Conservation (phyloP, 2,113 vertebrate species). For the Lonchura striata region DNA sequence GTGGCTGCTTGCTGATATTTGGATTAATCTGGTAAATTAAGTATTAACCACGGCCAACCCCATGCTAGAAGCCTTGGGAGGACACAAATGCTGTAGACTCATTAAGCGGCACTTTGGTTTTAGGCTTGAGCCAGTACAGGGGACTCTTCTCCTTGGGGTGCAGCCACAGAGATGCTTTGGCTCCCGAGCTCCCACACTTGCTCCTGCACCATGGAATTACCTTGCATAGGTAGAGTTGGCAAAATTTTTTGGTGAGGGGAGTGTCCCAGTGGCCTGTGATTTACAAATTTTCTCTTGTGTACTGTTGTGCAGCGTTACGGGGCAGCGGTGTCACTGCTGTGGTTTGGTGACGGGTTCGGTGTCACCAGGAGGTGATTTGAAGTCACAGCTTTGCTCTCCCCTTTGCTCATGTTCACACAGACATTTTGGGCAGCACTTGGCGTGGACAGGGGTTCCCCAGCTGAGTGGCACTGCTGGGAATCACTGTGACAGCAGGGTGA, state of each 20-base stretch:
- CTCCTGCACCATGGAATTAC: rapidly evolving
- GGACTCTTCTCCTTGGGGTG: not conserved
- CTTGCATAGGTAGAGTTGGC: rapidly evolving
- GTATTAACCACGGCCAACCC: not conserved
- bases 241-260: not conserved
- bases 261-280: not conserved
- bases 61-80: not conserved
- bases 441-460: rapidly evolving
- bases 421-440: not conserved
- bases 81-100: not conserved
- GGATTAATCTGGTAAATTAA: not conserved
- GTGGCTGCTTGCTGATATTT: not conserved
- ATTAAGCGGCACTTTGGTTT: conserved; percentile 8
- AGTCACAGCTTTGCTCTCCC: not conserved
- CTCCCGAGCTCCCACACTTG: rapidly evolving
- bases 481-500: not conserved
- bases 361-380: not conserved
- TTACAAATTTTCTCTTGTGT: not conserved
- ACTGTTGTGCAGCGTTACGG: rapidly evolving
- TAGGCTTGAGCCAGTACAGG: not conserved
- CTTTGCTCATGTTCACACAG: rapidly evolving
- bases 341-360: not conserved
- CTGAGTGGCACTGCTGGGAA: rapidly evolving
- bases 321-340: not conserved
- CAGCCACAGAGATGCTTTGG: not conserved